These are phyloP conservation scores for Desmophyllum pertusum DNA, from an alignment of 92 coral and sea anemone genomes.

Conservation along the genomic window DNA sequence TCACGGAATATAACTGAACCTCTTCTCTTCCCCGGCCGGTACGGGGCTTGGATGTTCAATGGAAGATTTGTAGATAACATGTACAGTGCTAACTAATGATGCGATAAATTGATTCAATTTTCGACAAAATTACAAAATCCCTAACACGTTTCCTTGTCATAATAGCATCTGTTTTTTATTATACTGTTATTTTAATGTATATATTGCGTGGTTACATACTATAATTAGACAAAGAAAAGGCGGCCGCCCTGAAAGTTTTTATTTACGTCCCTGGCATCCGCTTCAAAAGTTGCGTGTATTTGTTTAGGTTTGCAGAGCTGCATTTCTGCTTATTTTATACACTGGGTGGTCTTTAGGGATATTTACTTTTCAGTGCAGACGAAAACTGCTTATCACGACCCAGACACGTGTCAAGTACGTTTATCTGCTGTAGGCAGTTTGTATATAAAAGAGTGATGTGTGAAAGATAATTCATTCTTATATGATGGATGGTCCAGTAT, in stretches of 20 bases:
- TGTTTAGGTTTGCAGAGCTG: background rate
- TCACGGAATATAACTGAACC: background rate
- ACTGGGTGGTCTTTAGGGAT: background rate
- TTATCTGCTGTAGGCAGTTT: background rate
- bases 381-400: background rate
- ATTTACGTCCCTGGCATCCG: background rate
- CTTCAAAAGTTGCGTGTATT: constrained; percentile 6
- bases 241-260: background rate
- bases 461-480: background rate
- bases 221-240: background rate
- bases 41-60: background rate
- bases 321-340: background rate
- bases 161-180: background rate
- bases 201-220: background rate
- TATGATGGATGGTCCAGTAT: too few species aligned
- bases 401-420: background rate
- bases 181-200: background rate
- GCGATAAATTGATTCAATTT: constrained; percentile 5
- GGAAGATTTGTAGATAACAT: background rate
- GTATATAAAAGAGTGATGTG: background rate
- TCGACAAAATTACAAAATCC: background rate
- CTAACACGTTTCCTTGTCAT: background rate
- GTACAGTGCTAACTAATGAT: background rate
- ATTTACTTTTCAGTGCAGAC: background rate
- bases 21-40: background rate